Base-by-base conservation (phyloP, 2,888 invertebrate species). In the Philaethria dido region DNA sequence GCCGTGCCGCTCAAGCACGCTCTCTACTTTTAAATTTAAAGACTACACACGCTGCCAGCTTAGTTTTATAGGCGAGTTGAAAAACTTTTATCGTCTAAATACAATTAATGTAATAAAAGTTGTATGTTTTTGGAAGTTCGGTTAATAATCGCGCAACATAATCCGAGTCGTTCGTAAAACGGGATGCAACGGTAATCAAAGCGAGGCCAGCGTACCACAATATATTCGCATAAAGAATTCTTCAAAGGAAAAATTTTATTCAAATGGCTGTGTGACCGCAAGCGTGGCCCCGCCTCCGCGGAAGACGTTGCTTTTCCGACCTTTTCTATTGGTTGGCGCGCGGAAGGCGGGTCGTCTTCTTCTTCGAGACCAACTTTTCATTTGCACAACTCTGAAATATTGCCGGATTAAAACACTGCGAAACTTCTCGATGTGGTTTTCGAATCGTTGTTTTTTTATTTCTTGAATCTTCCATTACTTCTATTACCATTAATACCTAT, bases 321-420 rank as follows among this genome's bases (percentile, higher is more conserved):
- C 82, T 88, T 88, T 88, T 90, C 89, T 85, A 92, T 92, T 92
- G 92, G 92, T 88, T 87, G 83, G 80, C 82, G 83, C 79, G 81
- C 75, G 79, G 86, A 85, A 86, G 89, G 77, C 79, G 79, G 75
- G 87, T 84, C 84, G 81, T 87, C 87, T 89, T 88, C 88, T 78
- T 88, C 87, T 88, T 89, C 78, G 82, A 84, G 85, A 85, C 85
- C 83, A 90, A 92, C 90, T 91, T 92, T 92, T 90, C 92, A 92
- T 92, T 92, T 92, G 91, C 89, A 88, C 87, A 82, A 85, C 83
- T 83, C 86, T 89, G 84, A 90, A 91, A 91, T 90, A 92, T 90
- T 86, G 87, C 87, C 80, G 84, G 90, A 90, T 91, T 90, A 90
- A 88, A 89, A 84, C 83, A 85, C 85, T 82, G 82, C 78, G 83